Base-by-base conservation (phyloP, 2,888 invertebrate genomes). In the Aphodius granarius region DNA sequence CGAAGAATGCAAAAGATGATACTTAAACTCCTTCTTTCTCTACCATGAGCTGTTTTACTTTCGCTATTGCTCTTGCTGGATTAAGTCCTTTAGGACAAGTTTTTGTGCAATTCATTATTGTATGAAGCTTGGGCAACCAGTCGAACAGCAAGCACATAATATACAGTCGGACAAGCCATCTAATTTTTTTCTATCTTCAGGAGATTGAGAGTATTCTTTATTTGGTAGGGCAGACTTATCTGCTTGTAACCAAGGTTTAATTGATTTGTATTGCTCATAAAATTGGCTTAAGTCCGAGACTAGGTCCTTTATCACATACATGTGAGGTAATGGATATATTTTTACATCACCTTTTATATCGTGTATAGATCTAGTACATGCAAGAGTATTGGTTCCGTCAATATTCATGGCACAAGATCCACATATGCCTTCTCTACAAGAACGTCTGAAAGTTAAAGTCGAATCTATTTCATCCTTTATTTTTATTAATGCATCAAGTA, bases 271-370 rank as follows among this genome's bases (percentile, higher is more conserved):
- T 88, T 99, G 99, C 76, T 92, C 91, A 86, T 98, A 99, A 89
- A 99, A 99, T 87, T 98, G 95, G 75, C 91, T 96, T 92, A 99
- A 93, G 87, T 99, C 99, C 0, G 96, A 96, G 19, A 97, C 95
- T 78, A 97, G 89, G 88, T 97, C 99, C 86, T 98, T 98, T 21
- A 99, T 93, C n/a, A 99, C 97, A 86, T 98, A 99, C 98, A 99
- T 98, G 85, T 99, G 99, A 0, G 99, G 99, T 78, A 99, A 88
- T 0, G 99, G 99, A 86, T 99, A 98, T 80, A 99, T 93, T 73
- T 86, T 86, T 3, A 82, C n/a, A n/a, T n/a, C n/a, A n/a, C n/a
- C n/a, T n/a, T n/a, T n/a, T n/a, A n/a, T n/a, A n/a, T n/a, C n/a
- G n/a, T n/a, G n/a, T n/a, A n/a, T n/a, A n/a, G n/a, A n/a, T n/a